Evolutionary conservation across 35 echinoderm and acorn worm genomes (phyloP).

Genomic region (Patiria miniata): DNA sequence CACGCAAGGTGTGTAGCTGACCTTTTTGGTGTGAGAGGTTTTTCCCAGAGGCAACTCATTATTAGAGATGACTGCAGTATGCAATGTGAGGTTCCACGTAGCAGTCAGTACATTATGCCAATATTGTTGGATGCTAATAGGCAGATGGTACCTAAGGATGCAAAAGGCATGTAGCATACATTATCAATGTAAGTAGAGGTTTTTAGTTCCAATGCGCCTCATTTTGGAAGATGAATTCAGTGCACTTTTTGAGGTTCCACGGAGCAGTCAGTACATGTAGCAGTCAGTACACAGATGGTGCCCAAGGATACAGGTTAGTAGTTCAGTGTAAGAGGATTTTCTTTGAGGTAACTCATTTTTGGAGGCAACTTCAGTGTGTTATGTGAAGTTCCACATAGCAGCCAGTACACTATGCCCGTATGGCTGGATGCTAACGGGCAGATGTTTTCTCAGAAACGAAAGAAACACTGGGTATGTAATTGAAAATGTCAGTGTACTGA

Average conservation of each 20-base stretch:
- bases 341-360: too few species aligned
- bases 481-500: too few species aligned
- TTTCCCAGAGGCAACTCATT: too few species aligned
- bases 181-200: too few species aligned
- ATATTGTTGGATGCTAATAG: constrained; percentile 34
- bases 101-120: constrained; percentile 66
- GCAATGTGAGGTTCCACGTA: background rate
- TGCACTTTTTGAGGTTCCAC: background rate
- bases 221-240: too few species aligned
- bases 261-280: constrained; percentile 55
- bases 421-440: constrained; percentile 36
- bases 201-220: too few species aligned
- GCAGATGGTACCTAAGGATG: constrained; percentile 10
- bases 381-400: constrained; percentile 71
- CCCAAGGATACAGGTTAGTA: constrained; percentile 16
- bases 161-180: background rate
- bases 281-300: constrained; percentile 4
- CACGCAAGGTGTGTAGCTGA: background rate
- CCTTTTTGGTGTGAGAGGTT: too few species aligned
- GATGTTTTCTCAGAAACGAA: constrained; percentile 19
- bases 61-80: too few species aligned
- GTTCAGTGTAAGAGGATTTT: too few species aligned
- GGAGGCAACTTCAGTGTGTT: constrained; percentile 31
- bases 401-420: constrained; percentile 60
- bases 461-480: background rate